Evolutionary conservation across 2,888 invertebrate species (phyloP).

Genomic region (Luperina testacea): DNA sequence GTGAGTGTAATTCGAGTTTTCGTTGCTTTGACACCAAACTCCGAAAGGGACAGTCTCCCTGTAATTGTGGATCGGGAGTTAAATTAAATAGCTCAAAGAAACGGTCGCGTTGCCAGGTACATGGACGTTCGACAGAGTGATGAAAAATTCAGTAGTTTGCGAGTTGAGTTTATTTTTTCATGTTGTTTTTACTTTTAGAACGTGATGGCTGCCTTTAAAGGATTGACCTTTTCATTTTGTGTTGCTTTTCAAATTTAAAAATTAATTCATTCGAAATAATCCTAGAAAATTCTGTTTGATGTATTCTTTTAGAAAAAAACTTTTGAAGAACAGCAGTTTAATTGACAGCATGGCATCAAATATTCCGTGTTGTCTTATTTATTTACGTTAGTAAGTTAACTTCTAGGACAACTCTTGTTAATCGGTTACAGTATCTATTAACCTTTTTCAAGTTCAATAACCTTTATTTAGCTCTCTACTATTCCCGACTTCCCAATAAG

Average conservation of each 20-base stretch:
- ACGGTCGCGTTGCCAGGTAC: constrained; percentile 65
- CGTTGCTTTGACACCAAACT: constrained; percentile 81
- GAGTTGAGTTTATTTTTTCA: constrained; percentile 61
- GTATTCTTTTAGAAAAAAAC: background rate
- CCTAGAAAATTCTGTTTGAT: constrained; percentile 11
- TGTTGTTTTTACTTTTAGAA: constrained; percentile 60
- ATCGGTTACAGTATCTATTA: background rate
- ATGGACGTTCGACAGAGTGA: constrained; percentile 40
- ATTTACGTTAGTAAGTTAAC: background rate
- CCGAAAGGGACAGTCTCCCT: constrained; percentile 76
- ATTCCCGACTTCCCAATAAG: constrained; percentile 8
- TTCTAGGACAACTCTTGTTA: background rate
- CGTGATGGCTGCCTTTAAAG: constrained; percentile 27
- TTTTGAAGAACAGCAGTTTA: background rate
- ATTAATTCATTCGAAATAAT: constrained; percentile 25
- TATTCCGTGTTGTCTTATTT: background rate
- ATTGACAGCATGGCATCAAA: background rate
- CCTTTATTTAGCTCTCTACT: background rate
- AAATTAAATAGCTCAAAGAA: constrained; percentile 80
- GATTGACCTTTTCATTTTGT: constrained; percentile 35
- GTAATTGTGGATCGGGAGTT: constrained; percentile 82
- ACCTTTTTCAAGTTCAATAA: background rate
- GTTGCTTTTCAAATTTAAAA: constrained; percentile 33
- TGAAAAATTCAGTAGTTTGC: constrained; percentile 66
- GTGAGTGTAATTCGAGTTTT: constrained; percentile 68